Evolutionary conservation across 2,113 vertebrate genomes (phyloP), one percentile per base, ranked within the genome.

Genomic region (Scomber scombrus): DNA sequence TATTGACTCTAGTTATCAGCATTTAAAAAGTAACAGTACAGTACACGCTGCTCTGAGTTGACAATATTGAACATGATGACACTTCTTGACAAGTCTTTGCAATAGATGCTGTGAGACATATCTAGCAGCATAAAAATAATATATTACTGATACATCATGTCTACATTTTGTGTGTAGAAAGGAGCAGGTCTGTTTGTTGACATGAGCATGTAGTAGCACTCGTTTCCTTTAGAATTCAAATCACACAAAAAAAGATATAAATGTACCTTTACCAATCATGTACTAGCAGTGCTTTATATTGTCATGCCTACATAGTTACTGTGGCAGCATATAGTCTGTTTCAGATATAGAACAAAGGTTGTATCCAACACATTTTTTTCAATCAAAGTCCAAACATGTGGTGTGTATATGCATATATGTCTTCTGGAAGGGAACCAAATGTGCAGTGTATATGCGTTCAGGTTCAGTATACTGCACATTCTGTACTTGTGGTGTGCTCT

Each of bases 291-390:
- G 34, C 34, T 40, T 40, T 40, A 40, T 40, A 9, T 40, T 40
- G 2, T 40, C 5, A 40, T 40, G 34, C 34, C 34, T 40, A 40
- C 7, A 40, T 40, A 40, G 8, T 40, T 40, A 40, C 34, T 55
- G 23, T 16, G 4, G 11, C 3, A 54, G 29, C 18, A 16, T 15
- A 3, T 2, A 46, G 19, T 52, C 15, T 47, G 50, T 80, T 51
- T 63, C 73, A 60, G 3, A 40, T 2, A 43, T 50, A 40, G 76
- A 80, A 19, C 88, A 85, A 90, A 87, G 86, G 76, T 85, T 78
- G 52, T 12, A 77, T 78, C 78, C 76, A 80, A 77, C 84, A 79
- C 72, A 89, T 49, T 52, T 72, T 51, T 74, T 16, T 45, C 34
- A 40, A 23, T 66, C 80, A 85, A 86, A 74, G 86, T 90, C 72